Percentiles rank a stretch among this genome's conserved stretches.
These are phyloP conservation scores for Acanthornis magna DNA, from an alignment of 2,797 vertebrate genomes.

Conservation along the genomic window DNA sequence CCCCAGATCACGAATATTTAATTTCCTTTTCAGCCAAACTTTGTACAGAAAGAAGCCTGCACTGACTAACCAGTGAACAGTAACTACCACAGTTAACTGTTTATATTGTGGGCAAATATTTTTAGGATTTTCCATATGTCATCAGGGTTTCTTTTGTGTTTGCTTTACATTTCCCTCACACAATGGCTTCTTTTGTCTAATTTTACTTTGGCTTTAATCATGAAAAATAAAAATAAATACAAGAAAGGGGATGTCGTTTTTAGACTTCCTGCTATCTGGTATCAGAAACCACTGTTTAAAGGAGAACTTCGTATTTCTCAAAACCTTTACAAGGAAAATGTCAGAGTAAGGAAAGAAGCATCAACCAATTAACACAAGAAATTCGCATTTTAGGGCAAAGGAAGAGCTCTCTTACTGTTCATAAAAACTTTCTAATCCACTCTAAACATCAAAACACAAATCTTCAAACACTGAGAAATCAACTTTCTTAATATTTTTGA, in stretches of 20 bases:
- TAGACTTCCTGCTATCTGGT: neutral
- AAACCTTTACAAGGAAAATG: neutral
- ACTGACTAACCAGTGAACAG: neutral
- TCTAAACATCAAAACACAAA: neutral
- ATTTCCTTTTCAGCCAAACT: neutral
- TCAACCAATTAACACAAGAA: neutral
- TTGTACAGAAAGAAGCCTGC: neutral
- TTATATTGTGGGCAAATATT: neutral
- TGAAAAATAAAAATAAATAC: slow-evolving; percentile 2
- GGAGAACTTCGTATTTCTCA: neutral
- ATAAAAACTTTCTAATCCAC: neutral
- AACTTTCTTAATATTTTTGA: neutral
- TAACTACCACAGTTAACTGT: neutral
- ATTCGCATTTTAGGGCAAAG: neutral
- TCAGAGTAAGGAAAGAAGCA: neutral
- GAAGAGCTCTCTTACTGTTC: neutral
- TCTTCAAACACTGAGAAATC: neutral
- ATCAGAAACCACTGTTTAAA: neutral
- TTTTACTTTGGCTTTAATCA: slow-evolving; percentile 22
- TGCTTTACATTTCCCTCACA: neutral
- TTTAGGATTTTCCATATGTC: neutral
- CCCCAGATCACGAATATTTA: neutral
- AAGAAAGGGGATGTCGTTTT: neutral
- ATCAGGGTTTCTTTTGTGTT: neutral
- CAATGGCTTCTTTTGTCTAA: slow-evolving; percentile 1